Evolutionary conservation across 92 coral and sea anemone genomes (phyloP).

Genomic region (Phenganax marumi): DNA sequence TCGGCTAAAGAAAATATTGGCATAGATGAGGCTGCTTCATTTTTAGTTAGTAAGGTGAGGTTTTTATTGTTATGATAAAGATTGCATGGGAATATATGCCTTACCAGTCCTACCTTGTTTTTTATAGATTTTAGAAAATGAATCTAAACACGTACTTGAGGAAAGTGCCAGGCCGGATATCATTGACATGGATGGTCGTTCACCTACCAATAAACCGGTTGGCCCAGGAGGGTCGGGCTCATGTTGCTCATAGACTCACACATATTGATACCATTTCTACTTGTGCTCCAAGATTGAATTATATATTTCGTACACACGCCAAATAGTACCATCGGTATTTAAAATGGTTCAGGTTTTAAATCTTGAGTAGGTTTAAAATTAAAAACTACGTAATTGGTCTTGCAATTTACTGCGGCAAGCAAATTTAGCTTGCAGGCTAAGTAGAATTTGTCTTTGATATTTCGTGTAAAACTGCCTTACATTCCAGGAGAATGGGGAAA

Average conservation of each 20-base stretch:
- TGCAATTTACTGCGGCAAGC: no score
- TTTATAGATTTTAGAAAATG: conserved; percentile 87
- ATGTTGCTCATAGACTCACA: conserved; percentile 8
- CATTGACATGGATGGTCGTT: no score
- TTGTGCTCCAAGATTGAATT: no score
- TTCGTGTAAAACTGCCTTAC: no score
- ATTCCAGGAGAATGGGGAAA: no score
- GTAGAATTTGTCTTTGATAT: no score
- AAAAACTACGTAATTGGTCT: no score
- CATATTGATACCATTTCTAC: background rate
- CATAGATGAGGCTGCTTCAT: conserved; percentile 84
- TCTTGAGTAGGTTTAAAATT: no score
- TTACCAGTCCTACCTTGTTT: background rate
- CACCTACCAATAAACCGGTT: background rate
- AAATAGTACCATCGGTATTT: no score
- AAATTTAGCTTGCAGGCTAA: no score
- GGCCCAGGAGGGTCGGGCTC: background rate
- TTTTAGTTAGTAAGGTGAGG: conserved; percentile 82
- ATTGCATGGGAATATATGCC: background rate
- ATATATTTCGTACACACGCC: no score
- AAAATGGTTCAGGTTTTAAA: no score
- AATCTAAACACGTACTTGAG: conserved; percentile 67
- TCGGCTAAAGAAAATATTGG: conserved; percentile 95
- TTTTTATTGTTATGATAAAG: background rate
- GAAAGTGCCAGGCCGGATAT: background rate